phyloP scores from a whole-genome alignment of 1,140 invertebrate species.

The Eumeta japonica region DNA sequence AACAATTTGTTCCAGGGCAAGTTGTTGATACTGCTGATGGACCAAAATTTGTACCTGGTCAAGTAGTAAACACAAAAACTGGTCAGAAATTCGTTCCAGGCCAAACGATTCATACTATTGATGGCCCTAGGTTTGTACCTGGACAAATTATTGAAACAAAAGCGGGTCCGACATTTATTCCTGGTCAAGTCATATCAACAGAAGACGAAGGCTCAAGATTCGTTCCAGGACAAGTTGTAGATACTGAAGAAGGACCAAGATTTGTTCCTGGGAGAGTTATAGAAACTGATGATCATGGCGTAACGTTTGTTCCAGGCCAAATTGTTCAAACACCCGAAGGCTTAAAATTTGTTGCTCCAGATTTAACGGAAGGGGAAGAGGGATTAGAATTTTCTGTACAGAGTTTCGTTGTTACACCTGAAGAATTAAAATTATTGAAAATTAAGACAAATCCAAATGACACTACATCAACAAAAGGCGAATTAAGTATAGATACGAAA shows the following conservation, averaged over 20 bases:
- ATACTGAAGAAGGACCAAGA: slow-evolving; percentile 68
- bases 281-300: slow-evolving; percentile 64
- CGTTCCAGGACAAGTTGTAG: slow-evolving; percentile 73
- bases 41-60: slow-evolving; percentile 68
- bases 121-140: slow-evolving; percentile 68
- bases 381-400: slow-evolving; percentile 73
- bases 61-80: slow-evolving; percentile 67
- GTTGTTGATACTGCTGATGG: slow-evolving; percentile 68
- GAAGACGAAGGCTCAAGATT: slow-evolving; percentile 70
- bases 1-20: slow-evolving; percentile 76
- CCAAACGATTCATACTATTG: slow-evolving; percentile 68
- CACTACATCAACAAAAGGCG: slow-evolving; percentile 58
- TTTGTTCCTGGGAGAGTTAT: slow-evolving; percentile 74
- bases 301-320: slow-evolving; percentile 70
- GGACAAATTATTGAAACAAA: slow-evolving; percentile 73
- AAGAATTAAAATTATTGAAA: slow-evolving; percentile 65
- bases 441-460: slow-evolving; percentile 59
- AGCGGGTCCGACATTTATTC: slow-evolving; percentile 71
- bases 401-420: slow-evolving; percentile 71
- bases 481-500: slow-evolving; percentile 65
- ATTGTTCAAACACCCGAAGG: slow-evolving; percentile 72
- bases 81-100: slow-evolving; percentile 72
- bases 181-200: slow-evolving; percentile 71
- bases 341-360: slow-evolving; percentile 69
- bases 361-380: slow-evolving; percentile 68